Conservation (phyloP, 2,113 vertebrate species). For the Pseudorhombus dupliciocellatus region DNA sequence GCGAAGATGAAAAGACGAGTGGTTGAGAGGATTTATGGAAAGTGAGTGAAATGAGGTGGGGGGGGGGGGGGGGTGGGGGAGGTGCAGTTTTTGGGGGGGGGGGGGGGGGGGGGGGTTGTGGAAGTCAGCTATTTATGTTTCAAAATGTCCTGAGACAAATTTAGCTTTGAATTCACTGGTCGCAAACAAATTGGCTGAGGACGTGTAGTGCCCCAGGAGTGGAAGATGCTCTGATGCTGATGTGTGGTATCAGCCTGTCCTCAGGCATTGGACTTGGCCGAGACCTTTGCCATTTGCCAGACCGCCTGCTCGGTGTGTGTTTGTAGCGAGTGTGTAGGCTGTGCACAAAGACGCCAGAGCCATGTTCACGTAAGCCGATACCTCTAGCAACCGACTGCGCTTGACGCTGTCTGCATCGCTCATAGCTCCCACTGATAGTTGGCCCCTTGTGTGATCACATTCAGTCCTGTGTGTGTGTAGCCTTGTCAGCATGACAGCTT, state of each 20-base stretch:
- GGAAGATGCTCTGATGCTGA: constrained; percentile 58
- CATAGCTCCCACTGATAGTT: constrained; percentile 26
- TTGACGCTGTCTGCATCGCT: not conserved
- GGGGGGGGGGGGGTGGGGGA: too few species aligned
- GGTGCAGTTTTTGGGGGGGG: too few species aligned
- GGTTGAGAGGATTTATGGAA: constrained; percentile 13
- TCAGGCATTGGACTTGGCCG: constrained; percentile 35
- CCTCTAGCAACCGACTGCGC: constrained; percentile 8
- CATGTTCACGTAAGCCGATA: not conserved
- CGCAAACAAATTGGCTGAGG: constrained; percentile 43
- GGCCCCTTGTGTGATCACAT: constrained; percentile 13
- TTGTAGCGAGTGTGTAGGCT: constrained; percentile 21
- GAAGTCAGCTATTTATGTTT: constrained; percentile 31
- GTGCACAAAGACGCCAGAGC: constrained; percentile 9
- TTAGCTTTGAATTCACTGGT: constrained; percentile 51
- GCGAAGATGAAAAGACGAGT: constrained; percentile 13
- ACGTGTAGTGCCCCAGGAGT: constrained; percentile 47
- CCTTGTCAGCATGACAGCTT: constrained; percentile 16
- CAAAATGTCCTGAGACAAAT: constrained; percentile 51
- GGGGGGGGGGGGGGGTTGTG: too few species aligned
- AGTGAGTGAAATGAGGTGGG: not conserved
- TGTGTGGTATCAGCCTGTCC: constrained; percentile 39
- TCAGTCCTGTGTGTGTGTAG: constrained; percentile 23
- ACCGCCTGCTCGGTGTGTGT: not conserved
- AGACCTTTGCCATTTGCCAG: constrained; percentile 62